These are phyloP conservation scores for Bursaphelenchus mucronatus DNA, from an alignment of 1,140 invertebrate species.

Conservation along the genomic window DNA sequence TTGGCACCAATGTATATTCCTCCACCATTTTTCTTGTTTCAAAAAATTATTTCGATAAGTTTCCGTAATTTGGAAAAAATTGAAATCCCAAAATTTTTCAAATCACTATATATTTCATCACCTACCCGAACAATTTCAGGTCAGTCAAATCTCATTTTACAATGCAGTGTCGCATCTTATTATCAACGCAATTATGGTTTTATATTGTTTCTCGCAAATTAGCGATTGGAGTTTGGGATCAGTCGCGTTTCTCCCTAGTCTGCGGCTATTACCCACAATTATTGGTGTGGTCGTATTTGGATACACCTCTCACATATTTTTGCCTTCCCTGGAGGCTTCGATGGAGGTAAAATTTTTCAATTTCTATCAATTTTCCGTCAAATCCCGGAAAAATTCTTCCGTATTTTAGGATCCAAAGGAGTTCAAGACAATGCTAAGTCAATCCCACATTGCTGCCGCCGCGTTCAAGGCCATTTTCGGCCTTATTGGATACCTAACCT, in stretches of 20 bases:
- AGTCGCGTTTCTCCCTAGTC: slow-evolving; percentile 84
- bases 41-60: no score
- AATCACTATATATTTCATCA: no score
- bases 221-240: slow-evolving; percentile 63
- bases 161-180: slow-evolving; percentile 96
- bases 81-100: no score
- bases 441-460: slow-evolving; percentile 94
- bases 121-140: no score
- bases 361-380: background rate
- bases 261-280: slow-evolving; percentile 96
- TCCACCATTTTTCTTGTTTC: no score
- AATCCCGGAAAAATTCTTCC: background rate
- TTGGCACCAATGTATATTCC: no score
- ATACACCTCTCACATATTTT: slow-evolving; percentile 97
- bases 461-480: slow-evolving; percentile 94
- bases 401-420: slow-evolving; percentile 62
- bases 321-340: slow-evolving; percentile 93
- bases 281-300: slow-evolving; percentile 98
- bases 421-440: slow-evolving; percentile 95
- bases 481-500: slow-evolving; percentile 93
- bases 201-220: slow-evolving; percentile 81
- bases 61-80: no score
- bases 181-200: slow-evolving; percentile 72
- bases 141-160: slow-evolving; percentile 70
- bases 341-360: slow-evolving; percentile 68